Conservation (phyloP, 2,797 vertebrate species). For the Crenuchus spilurus region DNA sequence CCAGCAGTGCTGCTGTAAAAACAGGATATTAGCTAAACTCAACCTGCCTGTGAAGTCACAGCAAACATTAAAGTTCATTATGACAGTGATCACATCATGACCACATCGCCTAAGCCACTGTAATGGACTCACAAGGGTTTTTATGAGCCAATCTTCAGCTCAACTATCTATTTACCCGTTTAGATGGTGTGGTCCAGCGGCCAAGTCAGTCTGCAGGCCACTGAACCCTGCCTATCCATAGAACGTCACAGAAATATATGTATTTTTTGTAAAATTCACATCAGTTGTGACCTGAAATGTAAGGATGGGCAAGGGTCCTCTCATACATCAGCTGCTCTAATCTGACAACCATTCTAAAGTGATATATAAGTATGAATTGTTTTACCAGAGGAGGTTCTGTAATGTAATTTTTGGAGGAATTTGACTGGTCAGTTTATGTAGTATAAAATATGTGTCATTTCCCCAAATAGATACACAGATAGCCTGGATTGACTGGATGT, state of each 20-base stretch:
- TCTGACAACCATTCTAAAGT: too few relatives aligned
- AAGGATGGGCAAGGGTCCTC: too few relatives aligned
- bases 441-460: too few relatives aligned
- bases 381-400: too few relatives aligned
- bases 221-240: neutral
- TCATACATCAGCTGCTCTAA: too few relatives aligned
- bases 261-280: neutral
- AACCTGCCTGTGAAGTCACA: neutral
- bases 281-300: too few relatives aligned
- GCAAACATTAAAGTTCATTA: constrained; percentile 46
- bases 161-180: constrained; percentile 13
- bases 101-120: neutral
- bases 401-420: too few relatives aligned
- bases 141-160: constrained; percentile 34
- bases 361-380: too few relatives aligned
- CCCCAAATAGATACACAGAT: too few relatives aligned
- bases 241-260: neutral
- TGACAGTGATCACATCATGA: constrained; percentile 36
- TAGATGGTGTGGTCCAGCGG: neutral
- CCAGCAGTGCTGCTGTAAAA: constrained; percentile 34
- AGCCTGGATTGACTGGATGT: too few relatives aligned
- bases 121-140: constrained; percentile 40
- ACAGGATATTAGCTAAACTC: constrained; percentile 37
- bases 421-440: too few relatives aligned
- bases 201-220: neutral